Evolutionary conservation across 2,797 vertebrate species (phyloP).

Genomic region (Tragopan temminckii): DNA sequence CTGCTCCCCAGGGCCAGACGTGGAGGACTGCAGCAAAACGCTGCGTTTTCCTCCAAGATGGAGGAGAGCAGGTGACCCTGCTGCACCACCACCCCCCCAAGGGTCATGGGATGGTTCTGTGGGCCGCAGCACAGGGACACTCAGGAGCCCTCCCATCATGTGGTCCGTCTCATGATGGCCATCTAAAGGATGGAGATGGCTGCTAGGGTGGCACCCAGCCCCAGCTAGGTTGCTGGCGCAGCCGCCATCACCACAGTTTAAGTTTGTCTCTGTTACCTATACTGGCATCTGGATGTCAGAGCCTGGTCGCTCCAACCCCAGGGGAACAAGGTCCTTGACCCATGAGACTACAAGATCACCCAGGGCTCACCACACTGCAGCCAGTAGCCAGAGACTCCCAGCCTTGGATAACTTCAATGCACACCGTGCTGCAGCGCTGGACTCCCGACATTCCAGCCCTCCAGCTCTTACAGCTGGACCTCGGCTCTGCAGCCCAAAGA

Average conservation of each 20-base stretch:
- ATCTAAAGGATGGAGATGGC: background rate
- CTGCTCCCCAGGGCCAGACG: background rate
- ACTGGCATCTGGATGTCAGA: accelerated
- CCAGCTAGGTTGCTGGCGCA: background rate
- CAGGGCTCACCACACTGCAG: accelerated
- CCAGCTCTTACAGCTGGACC: background rate
- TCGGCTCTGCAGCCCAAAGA: background rate
- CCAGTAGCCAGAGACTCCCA: accelerated
- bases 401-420: accelerated
- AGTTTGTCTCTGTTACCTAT: accelerated
- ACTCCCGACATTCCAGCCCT: accelerated
- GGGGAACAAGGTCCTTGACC: background rate
- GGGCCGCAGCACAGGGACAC: accelerated
- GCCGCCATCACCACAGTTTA: background rate
- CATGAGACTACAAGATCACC: accelerated
- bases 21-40: constrained; percentile 4
- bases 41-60: background rate
- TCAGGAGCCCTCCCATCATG: background rate
- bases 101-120: background rate
- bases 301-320: background rate
- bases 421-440: background rate
- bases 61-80: background rate
- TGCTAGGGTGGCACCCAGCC: background rate
- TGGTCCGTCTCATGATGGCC: accelerated
- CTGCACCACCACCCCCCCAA: accelerated